phyloP scores from a whole-genome alignment of 2,888 invertebrate species.

The Lepidocyrtoides sp. region DNA sequence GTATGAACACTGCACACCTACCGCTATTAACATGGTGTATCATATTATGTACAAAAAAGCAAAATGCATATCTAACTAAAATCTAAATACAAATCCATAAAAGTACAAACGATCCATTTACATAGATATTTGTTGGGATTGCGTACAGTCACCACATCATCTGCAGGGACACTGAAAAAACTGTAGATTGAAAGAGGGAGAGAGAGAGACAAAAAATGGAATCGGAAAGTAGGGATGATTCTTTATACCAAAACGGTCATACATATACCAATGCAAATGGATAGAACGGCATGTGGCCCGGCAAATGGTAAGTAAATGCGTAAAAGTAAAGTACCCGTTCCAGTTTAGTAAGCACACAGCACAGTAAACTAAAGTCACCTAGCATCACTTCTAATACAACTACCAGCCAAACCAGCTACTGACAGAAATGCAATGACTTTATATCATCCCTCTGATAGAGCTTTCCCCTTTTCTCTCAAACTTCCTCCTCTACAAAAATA shows the following conservation, averaged over 20 bases:
- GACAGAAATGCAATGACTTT: constrained; percentile 1
- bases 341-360: constrained; percentile 64
- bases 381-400: too few relatives aligned
- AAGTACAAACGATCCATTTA: constrained; percentile 54
- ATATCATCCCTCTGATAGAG: constrained; percentile 22
- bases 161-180: too few relatives aligned
- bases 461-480: constrained; percentile 58
- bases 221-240: not conserved
- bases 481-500: constrained; percentile 11
- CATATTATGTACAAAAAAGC: not conserved
- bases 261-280: not conserved
- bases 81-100: constrained; percentile 53
- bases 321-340: constrained; percentile 52
- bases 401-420: not conserved
- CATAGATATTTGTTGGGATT: not conserved
- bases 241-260: not conserved
- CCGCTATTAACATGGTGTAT: not conserved
- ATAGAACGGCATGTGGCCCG: not conserved
- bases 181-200: not conserved
- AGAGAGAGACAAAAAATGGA: not conserved
- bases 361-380: constrained; percentile 40
- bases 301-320: constrained; percentile 23
- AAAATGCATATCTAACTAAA: too few relatives aligned
- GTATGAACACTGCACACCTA: too few relatives aligned
- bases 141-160: not conserved